These are phyloP conservation scores for Platichthys stellatus DNA, from an alignment of 2,113 vertebrate genomes.

Conservation along the genomic window DNA sequence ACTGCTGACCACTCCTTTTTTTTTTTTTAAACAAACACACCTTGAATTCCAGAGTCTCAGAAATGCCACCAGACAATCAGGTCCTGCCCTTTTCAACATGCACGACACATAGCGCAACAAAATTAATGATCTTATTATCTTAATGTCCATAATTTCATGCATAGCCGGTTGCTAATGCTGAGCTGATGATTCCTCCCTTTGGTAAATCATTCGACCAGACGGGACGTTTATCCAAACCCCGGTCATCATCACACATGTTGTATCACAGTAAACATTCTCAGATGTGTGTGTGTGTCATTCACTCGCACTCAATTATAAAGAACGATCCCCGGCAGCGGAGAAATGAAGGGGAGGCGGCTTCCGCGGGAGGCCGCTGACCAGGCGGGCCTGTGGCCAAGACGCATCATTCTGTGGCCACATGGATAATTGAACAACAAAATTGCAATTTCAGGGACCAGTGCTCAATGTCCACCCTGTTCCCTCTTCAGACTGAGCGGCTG, in stretches of 20 bases:
- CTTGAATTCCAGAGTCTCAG: background rate
- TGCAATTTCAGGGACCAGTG: slow-evolving; percentile 76
- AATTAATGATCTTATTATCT: slow-evolving; percentile 66
- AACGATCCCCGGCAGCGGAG: slow-evolving; percentile 18
- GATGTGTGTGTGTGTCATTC: slow-evolving; percentile 34
- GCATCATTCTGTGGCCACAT: slow-evolving; percentile 60
- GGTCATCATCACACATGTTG: slow-evolving; percentile 1
- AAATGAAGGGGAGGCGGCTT: slow-evolving; percentile 20
- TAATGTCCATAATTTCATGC: slow-evolving; percentile 64
- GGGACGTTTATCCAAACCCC: slow-evolving; percentile 17
- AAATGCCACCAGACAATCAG: slow-evolving; percentile 27
- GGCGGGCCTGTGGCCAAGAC: slow-evolving; percentile 17
- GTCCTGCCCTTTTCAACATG: background rate
- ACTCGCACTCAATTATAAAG: slow-evolving; percentile 22
- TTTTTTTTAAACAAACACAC: background rate
- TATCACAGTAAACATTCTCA: slow-evolving; percentile 35
- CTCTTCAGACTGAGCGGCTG: slow-evolving; percentile 40
- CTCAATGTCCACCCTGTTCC: slow-evolving; percentile 60
- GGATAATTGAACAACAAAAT: slow-evolving; percentile 78
- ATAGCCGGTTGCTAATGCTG: slow-evolving; percentile 49
- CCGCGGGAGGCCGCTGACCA: slow-evolving; percentile 46
- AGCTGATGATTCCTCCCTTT: slow-evolving; percentile 26
- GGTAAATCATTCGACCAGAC: slow-evolving; percentile 32
- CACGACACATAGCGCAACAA: slow-evolving; percentile 18
- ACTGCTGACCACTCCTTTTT: background rate